Conservation (phyloP, 2,113 vertebrate genomes). For the Odocoileus virginianus region DNA sequence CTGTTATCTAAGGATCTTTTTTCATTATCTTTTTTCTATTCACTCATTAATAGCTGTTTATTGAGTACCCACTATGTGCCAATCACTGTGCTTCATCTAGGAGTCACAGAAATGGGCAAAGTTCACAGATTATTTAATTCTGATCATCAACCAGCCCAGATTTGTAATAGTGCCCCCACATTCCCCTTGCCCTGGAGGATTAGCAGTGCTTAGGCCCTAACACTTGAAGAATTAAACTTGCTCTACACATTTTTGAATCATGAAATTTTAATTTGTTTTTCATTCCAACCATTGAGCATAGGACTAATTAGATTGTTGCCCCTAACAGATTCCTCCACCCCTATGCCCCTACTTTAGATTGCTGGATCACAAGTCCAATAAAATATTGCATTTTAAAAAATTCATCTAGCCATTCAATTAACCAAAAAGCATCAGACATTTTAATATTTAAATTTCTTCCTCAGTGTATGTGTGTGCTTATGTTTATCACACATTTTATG, state of each 20-base stretch:
- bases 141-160: background rate
- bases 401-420: background rate
- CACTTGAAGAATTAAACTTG: background rate
- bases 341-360: background rate
- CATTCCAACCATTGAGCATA: background rate
- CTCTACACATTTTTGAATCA: background rate
- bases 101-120: background rate
- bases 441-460: background rate
- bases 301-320: background rate
- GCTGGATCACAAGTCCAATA: background rate
- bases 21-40: background rate
- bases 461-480: background rate
- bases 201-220: background rate
- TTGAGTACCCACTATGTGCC: background rate
- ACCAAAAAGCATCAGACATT: background rate
- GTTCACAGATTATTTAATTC: background rate
- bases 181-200: background rate
- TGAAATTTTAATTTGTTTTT: background rate
- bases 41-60: background rate
- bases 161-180: background rate
- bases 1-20: background rate
- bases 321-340: background rate
- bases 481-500: background rate
- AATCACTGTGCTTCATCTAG: background rate
- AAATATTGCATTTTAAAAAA: background rate